These are phyloP conservation scores for Saguinus midas DNA, from an alignment of 2,113 vertebrate genomes.

Conservation along the genomic window DNA sequence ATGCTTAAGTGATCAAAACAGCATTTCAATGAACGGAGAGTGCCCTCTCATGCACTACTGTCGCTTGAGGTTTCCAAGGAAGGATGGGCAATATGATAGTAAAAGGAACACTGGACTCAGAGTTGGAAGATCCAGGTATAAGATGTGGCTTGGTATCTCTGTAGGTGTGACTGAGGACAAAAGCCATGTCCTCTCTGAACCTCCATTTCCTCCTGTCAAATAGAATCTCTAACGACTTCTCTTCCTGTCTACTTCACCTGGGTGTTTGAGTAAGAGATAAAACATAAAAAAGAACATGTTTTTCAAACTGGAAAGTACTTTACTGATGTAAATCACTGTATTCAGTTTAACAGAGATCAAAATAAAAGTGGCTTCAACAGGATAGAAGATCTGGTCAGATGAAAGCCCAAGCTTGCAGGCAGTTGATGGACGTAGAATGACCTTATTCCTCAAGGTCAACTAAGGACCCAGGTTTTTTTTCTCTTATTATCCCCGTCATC, in stretches of 20 bases:
- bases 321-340: background rate
- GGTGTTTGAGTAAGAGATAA: background rate
- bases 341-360: background rate
- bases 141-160: background rate
- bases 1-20: slow-evolving; percentile 15
- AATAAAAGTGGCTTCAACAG: background rate
- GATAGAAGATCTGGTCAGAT: background rate
- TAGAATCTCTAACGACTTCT: background rate
- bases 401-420: background rate
- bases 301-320: background rate
- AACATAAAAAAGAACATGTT: background rate
- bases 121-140: background rate
- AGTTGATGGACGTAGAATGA: background rate
- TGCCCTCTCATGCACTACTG: background rate
- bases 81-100: background rate
- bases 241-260: background rate
- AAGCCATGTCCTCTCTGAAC: background rate
- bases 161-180: background rate
- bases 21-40: background rate
- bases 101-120: background rate
- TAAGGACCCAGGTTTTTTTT: background rate
- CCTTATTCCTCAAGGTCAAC: background rate
- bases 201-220: background rate
- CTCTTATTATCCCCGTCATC: background rate
- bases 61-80: background rate